Evolutionary conservation across 2,797 vertebrate genomes (phyloP).

Genomic region (Telmatherina bonti): DNA sequence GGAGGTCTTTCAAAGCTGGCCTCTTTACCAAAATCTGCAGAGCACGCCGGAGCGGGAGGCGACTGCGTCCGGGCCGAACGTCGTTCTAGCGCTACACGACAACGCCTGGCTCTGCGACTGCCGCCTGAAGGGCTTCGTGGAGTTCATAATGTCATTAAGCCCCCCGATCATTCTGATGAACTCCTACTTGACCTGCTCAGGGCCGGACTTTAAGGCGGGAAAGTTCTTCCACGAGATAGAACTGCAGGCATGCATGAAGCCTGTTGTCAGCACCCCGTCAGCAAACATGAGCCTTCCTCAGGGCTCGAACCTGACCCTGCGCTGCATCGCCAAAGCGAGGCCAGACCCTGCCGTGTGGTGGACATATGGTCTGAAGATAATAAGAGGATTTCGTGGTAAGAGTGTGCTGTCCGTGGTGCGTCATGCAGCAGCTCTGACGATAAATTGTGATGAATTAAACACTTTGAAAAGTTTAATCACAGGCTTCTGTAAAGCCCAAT

Average conservation of each 20-base stretch:
- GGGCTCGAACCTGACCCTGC: slow-evolving; percentile 87
- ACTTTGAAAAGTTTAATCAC: slow-evolving; percentile 63
- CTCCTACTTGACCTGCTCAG: slow-evolving; percentile 90
- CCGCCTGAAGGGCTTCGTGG: slow-evolving; percentile 89
- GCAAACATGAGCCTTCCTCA: slow-evolving; percentile 82
- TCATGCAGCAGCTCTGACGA: slow-evolving; percentile 28
- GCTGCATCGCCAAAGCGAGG: slow-evolving; percentile 86
- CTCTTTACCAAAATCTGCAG: slow-evolving; percentile 84
- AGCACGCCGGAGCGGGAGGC: slow-evolving; percentile 58
- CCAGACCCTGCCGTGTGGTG: slow-evolving; percentile 88
- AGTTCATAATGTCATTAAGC: slow-evolving; percentile 86
- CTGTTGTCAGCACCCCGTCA: slow-evolving; percentile 77
- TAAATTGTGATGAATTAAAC: slow-evolving; percentile 69
- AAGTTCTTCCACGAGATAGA: slow-evolving; percentile 91
- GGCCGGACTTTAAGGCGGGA: slow-evolving; percentile 85
- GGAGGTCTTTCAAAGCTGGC: slow-evolving; percentile 93
- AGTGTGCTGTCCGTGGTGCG: slow-evolving; percentile 38
- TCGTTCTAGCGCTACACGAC: slow-evolving; percentile 88
- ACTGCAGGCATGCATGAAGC: slow-evolving; percentile 86
- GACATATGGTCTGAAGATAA: slow-evolving; percentile 90
- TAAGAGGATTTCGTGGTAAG: slow-evolving; percentile 94
- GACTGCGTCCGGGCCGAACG: slow-evolving; percentile 65
- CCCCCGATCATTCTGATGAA: slow-evolving; percentile 93
- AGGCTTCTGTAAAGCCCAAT: slow-evolving; percentile 21
- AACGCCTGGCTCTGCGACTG: slow-evolving; percentile 95